phyloP scores from a whole-genome alignment of 2,113 vertebrate species.

The Perccottus glenii region DNA sequence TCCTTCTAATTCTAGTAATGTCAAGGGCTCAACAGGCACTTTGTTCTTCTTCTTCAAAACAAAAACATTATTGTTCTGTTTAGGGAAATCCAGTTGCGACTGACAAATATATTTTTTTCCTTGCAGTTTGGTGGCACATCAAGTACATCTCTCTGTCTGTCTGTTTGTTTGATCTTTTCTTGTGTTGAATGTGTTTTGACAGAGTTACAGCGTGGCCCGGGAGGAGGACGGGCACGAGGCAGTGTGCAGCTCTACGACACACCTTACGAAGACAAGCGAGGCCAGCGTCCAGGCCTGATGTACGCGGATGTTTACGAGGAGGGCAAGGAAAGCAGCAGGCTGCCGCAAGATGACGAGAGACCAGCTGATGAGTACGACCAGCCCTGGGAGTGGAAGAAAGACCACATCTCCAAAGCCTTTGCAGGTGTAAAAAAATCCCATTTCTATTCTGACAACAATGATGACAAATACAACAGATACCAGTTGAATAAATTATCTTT shows the following conservation, averaged over 20 bases:
- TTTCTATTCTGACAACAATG: neutral
- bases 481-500: neutral
- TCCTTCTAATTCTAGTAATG: constrained; percentile 63
- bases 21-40: constrained; percentile 63
- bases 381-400: constrained; percentile 97
- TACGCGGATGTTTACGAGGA: constrained; percentile 82
- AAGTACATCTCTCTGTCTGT: neutral
- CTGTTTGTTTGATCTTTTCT: constrained; percentile 1
- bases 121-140: neutral
- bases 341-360: constrained; percentile 94
- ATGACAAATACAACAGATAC: neutral
- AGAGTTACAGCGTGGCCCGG: constrained; percentile 77
- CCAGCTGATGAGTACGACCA: constrained; percentile 96
- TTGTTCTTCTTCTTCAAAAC: constrained; percentile 42
- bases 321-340: constrained; percentile 88
- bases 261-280: constrained; percentile 86
- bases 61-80: constrained; percentile 37
- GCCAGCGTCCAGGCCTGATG: constrained; percentile 47
- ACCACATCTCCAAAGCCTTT: constrained; percentile 88
- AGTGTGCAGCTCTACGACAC: constrained; percentile 91
- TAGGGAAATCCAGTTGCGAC: neutral
- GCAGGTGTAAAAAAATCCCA: constrained; percentile 80
- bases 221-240: constrained; percentile 47
- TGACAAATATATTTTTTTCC: constrained; percentile 31
- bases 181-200: constrained; percentile 18